Conservation (phyloP, 92 coral and sea anemone genomes). For the Heteractis magnifica region DNA sequence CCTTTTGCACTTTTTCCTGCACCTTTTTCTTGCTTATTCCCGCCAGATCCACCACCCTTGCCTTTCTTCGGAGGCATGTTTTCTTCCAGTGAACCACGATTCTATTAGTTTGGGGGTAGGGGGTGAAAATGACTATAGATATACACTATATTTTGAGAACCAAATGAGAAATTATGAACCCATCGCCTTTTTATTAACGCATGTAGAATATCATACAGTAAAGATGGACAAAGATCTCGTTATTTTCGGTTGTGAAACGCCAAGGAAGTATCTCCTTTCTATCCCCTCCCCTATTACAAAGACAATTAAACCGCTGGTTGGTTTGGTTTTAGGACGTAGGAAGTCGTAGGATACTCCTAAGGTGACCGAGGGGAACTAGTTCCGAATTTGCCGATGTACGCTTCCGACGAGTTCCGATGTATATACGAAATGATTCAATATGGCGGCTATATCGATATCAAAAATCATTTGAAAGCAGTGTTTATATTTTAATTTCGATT, state of each 20-base stretch:
- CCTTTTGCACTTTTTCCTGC: constrained; percentile 67
- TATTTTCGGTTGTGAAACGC: not conserved
- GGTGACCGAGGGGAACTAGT: too few relatives aligned
- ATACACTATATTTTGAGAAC: not conserved
- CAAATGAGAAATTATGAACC: not conserved
- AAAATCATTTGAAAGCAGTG: too few relatives aligned
- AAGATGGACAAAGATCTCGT: not conserved
- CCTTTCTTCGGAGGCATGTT: constrained; percentile 93
- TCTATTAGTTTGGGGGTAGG: not conserved
- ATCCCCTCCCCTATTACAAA: not conserved
- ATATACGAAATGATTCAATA: too few relatives aligned
- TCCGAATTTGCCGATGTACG: too few relatives aligned
- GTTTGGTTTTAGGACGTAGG: not conserved
- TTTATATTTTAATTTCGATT: too few relatives aligned
- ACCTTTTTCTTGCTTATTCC: constrained; percentile 50
- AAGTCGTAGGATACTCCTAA: too few relatives aligned
- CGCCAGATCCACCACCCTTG: constrained; percentile 56
- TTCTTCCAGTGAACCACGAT: not conserved
- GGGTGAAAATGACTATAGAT: not conserved
- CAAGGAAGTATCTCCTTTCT: not conserved
- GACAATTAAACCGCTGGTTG: not conserved
- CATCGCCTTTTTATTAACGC: not conserved
- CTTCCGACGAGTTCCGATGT: too few relatives aligned
- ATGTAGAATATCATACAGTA: not conserved
- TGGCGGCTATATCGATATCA: too few relatives aligned